Evolutionary conservation across 2,797 vertebrate species (phyloP), one percentile per base, ranked within the genome.

Genomic region (Pseudochirops corinnae): DNA sequence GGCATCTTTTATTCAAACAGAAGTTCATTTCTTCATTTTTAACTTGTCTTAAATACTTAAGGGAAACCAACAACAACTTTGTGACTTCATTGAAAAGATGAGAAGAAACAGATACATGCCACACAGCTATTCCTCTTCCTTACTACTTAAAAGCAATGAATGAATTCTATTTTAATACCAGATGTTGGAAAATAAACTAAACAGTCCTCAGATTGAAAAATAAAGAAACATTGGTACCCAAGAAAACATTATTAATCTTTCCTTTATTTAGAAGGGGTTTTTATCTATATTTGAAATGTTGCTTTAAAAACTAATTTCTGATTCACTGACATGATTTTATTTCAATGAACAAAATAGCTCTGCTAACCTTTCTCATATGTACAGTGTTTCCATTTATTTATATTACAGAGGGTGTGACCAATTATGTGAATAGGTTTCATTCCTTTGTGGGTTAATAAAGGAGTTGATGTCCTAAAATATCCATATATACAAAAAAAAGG

Each of bases 391-490:
- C 31, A 52, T 95, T 31, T 12, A 92, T 28, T 12, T 95, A 28
- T 53, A 46, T 26, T 93, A 0, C 5, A n/a, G 91, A 95, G 26
- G 46, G 39, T 4, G 5, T 74, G 33, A 96, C 90, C 92, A 94
- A 91, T 91, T 96, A 97, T 50, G 93, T 94, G 16, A 97, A 96
- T 93, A 92, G 7, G 0, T 96, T 97, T 95, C 29, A 67, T 97
- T 98, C 94, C 28, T 57, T 93, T 92, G 82, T 94, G 93, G 92
- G 92, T 96, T 97, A 98, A 96, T 94, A 95, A 96, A 97, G 97
- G 4, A 60, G 91, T 97, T 95, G 57, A 93, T 96, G 97, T 96
- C 96, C 90, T 93, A 91, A 93, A 67, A 94, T 82, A 55, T 53
- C 90, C 92, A 97, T 67, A 95, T 39, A 9, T 56, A 94, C 55